Percentiles rank a stretch among this genome's conserved stretches.
Conservation (phyloP, 2,888 invertebrate genomes). For the Physocephala rufipes region DNA sequence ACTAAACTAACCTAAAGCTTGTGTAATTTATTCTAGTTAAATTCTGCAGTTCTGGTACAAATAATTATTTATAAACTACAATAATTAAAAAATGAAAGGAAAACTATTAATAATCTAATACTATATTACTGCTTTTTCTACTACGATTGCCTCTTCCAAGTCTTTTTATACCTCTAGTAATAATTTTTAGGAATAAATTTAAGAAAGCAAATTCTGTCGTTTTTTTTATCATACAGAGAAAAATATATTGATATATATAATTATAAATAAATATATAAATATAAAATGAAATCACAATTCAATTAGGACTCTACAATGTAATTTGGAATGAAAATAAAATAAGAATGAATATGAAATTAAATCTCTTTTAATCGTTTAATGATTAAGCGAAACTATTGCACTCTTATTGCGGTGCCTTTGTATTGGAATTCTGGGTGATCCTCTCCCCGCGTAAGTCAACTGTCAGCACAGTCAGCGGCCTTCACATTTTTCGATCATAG, state of each 20-base stretch:
- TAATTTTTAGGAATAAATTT: constrained; percentile 12
- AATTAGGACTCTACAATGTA: constrained; percentile 16
- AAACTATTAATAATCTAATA: background rate
- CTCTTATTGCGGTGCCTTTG: too few species aligned
- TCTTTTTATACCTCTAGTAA: constrained; percentile 18
- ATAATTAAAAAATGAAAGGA: too few species aligned
- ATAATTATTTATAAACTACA: constrained; percentile 3
- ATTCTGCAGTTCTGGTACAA: too few species aligned
- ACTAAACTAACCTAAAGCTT: background rate
- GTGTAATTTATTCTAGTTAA: constrained; percentile 2
- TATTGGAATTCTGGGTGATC: too few species aligned
- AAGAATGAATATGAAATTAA: constrained; percentile 17
- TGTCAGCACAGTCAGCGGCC: too few species aligned
- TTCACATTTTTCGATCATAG: too few species aligned
- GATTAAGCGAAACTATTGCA: too few species aligned
- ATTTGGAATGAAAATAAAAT: constrained; percentile 24
- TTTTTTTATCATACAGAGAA: constrained; percentile 13
- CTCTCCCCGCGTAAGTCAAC: too few species aligned
- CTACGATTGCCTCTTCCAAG: background rate
- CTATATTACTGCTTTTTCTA: background rate
- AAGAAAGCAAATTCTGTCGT: constrained; percentile 6
- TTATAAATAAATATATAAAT: background rate
- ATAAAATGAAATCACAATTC: constrained; percentile 12
- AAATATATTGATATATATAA: too few species aligned
- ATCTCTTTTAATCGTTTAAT: too few species aligned